These are phyloP conservation scores for Reticulitermes speratus DNA, from an alignment of 1,140 invertebrate species.

Conservation along the genomic window DNA sequence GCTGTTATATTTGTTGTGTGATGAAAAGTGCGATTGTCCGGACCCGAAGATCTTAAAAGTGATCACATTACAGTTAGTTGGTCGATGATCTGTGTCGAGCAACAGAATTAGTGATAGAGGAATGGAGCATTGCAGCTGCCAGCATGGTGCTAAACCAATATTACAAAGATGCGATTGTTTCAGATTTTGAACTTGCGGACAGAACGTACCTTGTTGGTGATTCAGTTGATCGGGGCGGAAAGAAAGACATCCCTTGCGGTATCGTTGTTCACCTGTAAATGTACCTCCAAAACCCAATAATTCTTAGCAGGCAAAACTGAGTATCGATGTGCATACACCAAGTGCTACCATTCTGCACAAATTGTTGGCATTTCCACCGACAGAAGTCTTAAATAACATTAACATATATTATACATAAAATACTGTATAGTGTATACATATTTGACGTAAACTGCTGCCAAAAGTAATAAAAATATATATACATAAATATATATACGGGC, in stretches of 20 bases:
- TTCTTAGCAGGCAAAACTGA: constrained; percentile 30
- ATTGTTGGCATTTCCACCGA: constrained; percentile 38
- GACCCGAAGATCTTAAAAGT: constrained; percentile 26
- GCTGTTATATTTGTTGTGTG: constrained; percentile 39
- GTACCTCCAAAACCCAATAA: constrained; percentile 34
- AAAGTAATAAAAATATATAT: not conserved
- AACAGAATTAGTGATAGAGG: not conserved
- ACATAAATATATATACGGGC: constrained; percentile 9
- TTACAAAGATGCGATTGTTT: not conserved
- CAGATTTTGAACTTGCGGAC: not conserved
- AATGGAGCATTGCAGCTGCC: not conserved
- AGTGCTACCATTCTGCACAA: constrained; percentile 37
- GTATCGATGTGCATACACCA: constrained; percentile 34
- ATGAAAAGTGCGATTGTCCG: constrained; percentile 32
- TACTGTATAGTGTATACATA: constrained; percentile 35
- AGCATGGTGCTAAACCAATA: constrained; percentile 15
- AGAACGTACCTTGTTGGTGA: constrained; percentile 22
- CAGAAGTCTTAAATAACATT: constrained; percentile 31
- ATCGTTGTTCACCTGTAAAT: constrained; percentile 29
- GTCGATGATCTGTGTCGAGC: not conserved
- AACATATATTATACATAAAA: constrained; percentile 37
- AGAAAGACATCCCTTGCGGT: constrained; percentile 20
- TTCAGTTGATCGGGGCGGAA: constrained; percentile 21
- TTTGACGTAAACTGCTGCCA: constrained; percentile 27
- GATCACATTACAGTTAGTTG: not conserved